Evolutionary conservation across 2,888 invertebrate species (phyloP).

Genomic region (Agrochola lota): DNA sequence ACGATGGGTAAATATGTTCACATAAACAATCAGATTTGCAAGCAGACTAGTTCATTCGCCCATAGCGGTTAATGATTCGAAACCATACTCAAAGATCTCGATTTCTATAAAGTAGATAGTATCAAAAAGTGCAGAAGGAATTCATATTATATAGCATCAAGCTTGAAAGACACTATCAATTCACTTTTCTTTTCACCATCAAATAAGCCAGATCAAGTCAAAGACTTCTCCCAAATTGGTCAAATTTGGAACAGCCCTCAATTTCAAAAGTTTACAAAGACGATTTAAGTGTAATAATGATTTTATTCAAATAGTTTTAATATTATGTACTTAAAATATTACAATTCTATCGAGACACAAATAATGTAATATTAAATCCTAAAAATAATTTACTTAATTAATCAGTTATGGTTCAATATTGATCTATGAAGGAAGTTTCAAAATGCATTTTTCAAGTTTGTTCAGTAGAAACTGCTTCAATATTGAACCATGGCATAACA

Average conservation of each 20-base stretch:
- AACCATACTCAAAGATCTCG: constrained; percentile 7
- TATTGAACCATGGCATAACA: constrained; percentile 41
- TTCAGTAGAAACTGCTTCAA: constrained; percentile 3
- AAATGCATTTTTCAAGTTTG: neutral
- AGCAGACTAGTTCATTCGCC: constrained; percentile 21
- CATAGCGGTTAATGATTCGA: neutral
- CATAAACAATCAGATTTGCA: neutral
- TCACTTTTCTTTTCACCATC: neutral
- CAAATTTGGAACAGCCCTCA: neutral
- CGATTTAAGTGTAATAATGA: neutral
- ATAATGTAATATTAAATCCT: constrained; percentile 53
- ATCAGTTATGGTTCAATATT: constrained; percentile 39
- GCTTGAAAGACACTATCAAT: constrained; percentile 1
- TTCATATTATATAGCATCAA: neutral
- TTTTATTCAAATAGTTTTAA: constrained; percentile 10
- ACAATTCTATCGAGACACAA: constrained; percentile 31
- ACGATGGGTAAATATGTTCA: neutral
- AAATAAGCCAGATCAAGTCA: neutral
- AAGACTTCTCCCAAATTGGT: neutral
- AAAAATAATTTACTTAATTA: constrained; percentile 63
- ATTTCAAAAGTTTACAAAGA: constrained; percentile 7
- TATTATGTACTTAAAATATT: constrained; percentile 46
- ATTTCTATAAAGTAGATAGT: constrained; percentile 1
- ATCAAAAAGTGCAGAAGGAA: constrained; percentile 2
- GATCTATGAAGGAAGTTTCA: neutral